Base-by-base conservation (phyloP, 2,797 vertebrate species). In the Mus caroli region DNA sequence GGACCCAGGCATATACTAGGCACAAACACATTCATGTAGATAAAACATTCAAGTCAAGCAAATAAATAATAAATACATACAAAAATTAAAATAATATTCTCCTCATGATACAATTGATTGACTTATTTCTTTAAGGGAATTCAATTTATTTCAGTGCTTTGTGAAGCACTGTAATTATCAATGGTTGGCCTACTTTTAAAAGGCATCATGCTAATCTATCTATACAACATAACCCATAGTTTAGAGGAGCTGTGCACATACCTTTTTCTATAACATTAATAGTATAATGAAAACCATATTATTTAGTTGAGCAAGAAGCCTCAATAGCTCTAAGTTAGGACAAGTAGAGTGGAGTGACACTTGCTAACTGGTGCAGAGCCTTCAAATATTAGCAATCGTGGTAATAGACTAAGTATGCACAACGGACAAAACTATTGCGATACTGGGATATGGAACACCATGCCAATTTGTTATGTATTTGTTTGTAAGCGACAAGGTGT, bases 161-260 rank as follows among this genome's bases (percentile, higher is more conserved):
- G 24, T 83, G 37, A 96, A 89, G 28, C 3, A 50, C 1, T 26
- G 8, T 52, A 87, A 77, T 4, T 71, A 83, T 67, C 14, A 52
- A 17, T 80, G n/a, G 26, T 15, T 88, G 83, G 6, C n/a, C 79
- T 73, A 34, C 89, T 95, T 93, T 86, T 58, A 93, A 90, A 87
- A 40, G 78, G 1, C 31, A 71, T 9, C 14, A 54, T 90, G 69
- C 19, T 78, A 79, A 75, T 79, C n/a, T 43, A 75, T 79, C n/a
- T 50, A 67, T 19, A 91, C 26, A 73, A 75, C 37, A 40, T 10
- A 78, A 28, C 6, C 86, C 52, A 88, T 22, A 91, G n/a, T 89
- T 95, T 88, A 80, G 15, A 24, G 2, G 12, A 46, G 43, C 0
- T 87, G 54, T 13, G 1, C 4, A 22, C 28, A 12, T 75, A 34